Conservation (phyloP, 2,113 vertebrate genomes). For the Petaurus breviceps region DNA sequence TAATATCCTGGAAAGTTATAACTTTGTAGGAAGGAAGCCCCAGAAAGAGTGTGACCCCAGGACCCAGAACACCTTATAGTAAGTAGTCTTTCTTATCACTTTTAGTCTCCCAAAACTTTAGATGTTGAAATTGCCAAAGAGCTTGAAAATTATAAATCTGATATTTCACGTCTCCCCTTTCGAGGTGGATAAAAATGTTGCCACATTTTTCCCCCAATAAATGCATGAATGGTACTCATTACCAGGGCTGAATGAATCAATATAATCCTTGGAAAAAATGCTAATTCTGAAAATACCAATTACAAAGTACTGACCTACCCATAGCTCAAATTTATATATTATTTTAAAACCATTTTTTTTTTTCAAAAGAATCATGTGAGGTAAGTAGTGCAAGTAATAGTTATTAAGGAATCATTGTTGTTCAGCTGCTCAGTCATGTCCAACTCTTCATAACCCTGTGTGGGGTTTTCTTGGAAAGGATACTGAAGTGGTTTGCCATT, state of each 20-base stretch:
- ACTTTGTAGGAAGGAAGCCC: background rate
- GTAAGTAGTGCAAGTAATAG: background rate
- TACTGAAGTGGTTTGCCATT: too few species aligned
- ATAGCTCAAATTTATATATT: background rate
- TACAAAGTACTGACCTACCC: background rate
- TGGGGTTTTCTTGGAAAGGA: too few species aligned
- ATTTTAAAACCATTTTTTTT: background rate
- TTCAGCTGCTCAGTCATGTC: background rate
- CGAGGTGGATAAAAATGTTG: background rate
- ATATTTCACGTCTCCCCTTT: background rate
- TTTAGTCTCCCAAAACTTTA: background rate
- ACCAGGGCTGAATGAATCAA: background rate
- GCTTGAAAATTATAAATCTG: background rate
- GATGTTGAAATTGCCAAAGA: background rate
- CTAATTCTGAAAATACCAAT: background rate
- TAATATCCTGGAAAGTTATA: background rate
- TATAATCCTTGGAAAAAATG: background rate
- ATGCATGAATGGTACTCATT: background rate
- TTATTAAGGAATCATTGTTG: background rate
- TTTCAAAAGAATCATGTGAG: background rate
- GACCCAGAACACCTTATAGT: background rate
- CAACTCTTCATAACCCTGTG: background rate
- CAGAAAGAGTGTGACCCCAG: background rate
- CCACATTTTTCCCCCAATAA: background rate
- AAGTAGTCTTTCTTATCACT: background rate